Percentiles rank a stretch among this genome's conserved stretches.
phyloP scores from a whole-genome alignment of 2,797 vertebrate genomes.

The Sus cebifrons region DNA sequence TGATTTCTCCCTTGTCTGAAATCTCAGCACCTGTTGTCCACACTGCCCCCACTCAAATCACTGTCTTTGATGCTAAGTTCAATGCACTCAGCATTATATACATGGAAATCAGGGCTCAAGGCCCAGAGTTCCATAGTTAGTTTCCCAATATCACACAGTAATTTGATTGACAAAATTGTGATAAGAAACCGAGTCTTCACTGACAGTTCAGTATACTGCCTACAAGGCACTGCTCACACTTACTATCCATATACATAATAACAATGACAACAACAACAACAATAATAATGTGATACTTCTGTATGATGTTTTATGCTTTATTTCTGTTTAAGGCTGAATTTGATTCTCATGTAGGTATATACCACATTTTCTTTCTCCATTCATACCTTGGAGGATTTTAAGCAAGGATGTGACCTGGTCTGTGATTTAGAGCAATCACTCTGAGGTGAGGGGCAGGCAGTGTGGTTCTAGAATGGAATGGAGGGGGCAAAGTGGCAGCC shows the following conservation, averaged over 20 bases:
- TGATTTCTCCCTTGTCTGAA: background rate
- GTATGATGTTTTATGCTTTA: background rate
- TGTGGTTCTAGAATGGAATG: background rate
- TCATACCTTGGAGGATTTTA: background rate
- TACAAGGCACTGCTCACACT: background rate
- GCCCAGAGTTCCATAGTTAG: background rate
- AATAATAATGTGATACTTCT: background rate
- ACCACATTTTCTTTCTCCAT: background rate
- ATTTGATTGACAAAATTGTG: background rate
- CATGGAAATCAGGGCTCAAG: background rate
- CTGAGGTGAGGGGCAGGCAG: background rate
- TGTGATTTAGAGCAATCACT: background rate
- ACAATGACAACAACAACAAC: background rate
- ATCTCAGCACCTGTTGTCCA: background rate
- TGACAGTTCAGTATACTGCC: background rate
- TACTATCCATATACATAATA: background rate
- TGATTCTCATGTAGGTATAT: background rate
- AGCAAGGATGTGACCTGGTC: background rate
- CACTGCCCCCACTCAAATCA: background rate
- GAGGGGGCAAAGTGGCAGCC: background rate
- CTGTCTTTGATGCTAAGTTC: background rate
- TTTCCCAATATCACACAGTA: background rate
- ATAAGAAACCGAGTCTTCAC: slow-evolving; percentile 21
- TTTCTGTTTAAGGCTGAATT: background rate
- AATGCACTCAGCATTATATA: background rate